phyloP scores from a whole-genome alignment of 2,888 invertebrate genomes.

The Hemistola chrysoprasaria region DNA sequence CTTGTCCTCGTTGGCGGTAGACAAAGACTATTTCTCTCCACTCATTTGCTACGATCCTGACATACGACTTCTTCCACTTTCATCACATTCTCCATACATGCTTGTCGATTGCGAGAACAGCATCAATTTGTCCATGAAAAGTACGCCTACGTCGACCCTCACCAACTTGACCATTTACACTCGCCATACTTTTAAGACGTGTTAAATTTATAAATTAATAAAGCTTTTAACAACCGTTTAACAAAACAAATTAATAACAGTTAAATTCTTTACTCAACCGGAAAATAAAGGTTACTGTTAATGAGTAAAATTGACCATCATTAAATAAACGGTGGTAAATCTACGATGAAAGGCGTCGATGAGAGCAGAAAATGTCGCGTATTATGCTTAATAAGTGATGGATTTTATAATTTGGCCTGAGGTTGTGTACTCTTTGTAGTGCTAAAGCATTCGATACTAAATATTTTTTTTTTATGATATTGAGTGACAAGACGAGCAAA shows the following conservation, averaged over 20 bases:
- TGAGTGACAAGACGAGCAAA: no score
- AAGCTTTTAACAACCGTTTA: neutral
- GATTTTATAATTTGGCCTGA: constrained; percentile 26
- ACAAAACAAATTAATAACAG: constrained; percentile 29
- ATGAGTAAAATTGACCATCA: constrained; percentile 38
- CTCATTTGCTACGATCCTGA: no score
- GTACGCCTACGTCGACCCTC: no score
- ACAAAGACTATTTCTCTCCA: no score
- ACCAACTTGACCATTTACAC: no score
- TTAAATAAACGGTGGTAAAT: constrained; percentile 44
- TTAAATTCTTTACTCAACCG: constrained; percentile 22
- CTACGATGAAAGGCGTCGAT: constrained; percentile 40
- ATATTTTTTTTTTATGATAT: neutral
- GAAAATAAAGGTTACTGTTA: constrained; percentile 34
- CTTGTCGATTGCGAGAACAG: no score
- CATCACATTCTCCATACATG: no score
- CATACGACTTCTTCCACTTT: no score
- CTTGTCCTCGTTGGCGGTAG: no score
- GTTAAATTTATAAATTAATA: constrained; percentile 8
- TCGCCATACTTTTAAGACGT: no score
- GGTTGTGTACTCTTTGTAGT: constrained; percentile 8
- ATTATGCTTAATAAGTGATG: constrained; percentile 22
- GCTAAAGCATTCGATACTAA: constrained; percentile 6
- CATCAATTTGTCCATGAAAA: no score
- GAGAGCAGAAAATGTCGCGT: constrained; percentile 21